Evolutionary conservation across 2,888 invertebrate species (phyloP).

Genomic region (Coelopa pilipes): DNA sequence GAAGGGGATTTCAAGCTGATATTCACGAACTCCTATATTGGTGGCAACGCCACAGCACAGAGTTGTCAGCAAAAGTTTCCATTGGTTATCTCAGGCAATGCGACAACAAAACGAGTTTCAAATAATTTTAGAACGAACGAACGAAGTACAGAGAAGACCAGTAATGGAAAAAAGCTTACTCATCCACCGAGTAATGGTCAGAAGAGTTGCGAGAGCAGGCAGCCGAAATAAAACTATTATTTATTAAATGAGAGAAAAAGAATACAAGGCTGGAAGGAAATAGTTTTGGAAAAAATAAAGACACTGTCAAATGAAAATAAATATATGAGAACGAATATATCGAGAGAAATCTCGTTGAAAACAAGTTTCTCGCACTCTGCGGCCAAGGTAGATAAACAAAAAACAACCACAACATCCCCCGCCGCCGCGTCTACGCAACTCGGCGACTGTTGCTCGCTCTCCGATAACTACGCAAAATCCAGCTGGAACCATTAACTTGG

Average conservation of each 20-base stretch:
- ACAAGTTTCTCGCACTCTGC: slow-evolving; percentile 17
- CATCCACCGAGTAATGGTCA: no score
- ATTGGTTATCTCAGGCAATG: background rate
- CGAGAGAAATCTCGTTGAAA: slow-evolving; percentile 5
- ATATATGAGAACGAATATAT: background rate
- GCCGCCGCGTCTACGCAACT: no score
- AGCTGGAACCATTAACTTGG: slow-evolving; percentile 15
- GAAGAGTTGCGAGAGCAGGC: no score
- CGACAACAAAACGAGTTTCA: background rate
- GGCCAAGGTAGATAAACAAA: background rate
- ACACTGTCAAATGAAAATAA: background rate
- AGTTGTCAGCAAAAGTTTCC: background rate
- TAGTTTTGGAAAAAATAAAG: background rate
- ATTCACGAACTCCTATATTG: background rate
- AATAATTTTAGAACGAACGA: no score
- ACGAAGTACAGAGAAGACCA: no score
- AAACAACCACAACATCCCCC: background rate
- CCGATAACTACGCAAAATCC: slow-evolving; percentile 1
- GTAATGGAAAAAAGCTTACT: no score
- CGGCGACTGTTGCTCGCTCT: no score
- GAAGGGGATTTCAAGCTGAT: no score
- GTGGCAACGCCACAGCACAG: background rate
- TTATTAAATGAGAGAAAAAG: no score
- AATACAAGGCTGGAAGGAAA: background rate
- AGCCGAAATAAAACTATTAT: no score